A percentile compares a stretch with the other conserved stretches of the same genome.
These are phyloP conservation scores for Microtus ochrogaster DNA, from an alignment of 2,113 vertebrate genomes.

Conservation along the genomic window DNA sequence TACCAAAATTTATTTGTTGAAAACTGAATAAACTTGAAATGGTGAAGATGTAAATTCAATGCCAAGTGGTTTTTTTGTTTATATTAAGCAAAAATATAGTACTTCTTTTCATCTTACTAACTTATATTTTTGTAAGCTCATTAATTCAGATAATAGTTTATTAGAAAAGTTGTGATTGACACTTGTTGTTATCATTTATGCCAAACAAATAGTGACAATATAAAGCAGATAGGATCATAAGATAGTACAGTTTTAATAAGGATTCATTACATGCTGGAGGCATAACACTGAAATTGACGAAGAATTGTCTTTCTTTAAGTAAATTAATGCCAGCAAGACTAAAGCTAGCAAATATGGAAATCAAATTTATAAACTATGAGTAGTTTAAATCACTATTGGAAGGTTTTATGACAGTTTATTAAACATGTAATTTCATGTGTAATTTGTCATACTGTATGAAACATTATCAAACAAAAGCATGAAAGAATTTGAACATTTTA, in stretches of 20 bases:
- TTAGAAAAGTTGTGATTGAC: background rate
- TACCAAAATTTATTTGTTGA: background rate
- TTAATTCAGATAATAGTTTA: background rate
- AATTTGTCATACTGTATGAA: background rate
- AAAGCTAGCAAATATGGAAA: slow-evolving; percentile 31
- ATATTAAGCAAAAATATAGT: background rate
- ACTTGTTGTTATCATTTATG: slow-evolving; percentile 49
- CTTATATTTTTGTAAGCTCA: background rate
- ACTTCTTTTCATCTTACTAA: background rate
- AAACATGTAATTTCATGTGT: background rate
- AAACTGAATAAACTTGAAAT: background rate
- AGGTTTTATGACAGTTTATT: background rate
- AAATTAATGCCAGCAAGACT: slow-evolving; percentile 25
- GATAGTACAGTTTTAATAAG: slow-evolving; percentile 55
- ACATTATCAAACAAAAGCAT: background rate
- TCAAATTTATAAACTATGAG: slow-evolving; percentile 15
- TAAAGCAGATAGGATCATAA: background rate
- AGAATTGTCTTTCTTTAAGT: background rate
- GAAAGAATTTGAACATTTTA: background rate
- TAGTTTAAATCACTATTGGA: slow-evolving; percentile 21
- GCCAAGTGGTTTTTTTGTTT: background rate
- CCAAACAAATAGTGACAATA: background rate
- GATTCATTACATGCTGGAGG: background rate
- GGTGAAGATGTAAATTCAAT: background rate
- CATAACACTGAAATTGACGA: background rate